phyloP scores from a whole-genome alignment of 37 sponge, comb jelly and placozoan species.

The Mnemiopsis leidyi region DNA sequence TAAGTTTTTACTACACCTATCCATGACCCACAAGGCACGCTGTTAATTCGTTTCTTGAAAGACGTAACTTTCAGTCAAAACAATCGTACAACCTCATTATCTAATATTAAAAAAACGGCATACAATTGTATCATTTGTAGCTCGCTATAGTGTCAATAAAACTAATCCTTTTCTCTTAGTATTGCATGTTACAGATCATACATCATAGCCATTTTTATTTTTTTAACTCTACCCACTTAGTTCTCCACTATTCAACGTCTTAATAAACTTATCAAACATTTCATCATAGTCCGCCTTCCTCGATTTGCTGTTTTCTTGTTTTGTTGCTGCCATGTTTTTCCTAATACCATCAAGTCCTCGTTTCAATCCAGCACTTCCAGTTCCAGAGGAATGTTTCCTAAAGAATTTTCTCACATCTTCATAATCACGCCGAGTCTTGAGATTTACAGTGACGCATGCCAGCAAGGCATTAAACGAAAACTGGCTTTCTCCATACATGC shows the following conservation, averaged over 20 bases:
- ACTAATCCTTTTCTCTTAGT: too few species aligned
- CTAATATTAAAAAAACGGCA: too few species aligned
- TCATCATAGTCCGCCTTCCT: conserved; percentile 8
- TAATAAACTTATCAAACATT: background rate
- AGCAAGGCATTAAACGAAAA: background rate
- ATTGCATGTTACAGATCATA: too few species aligned
- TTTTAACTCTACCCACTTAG: background rate
- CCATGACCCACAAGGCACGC: too few species aligned
- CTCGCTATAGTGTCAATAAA: too few species aligned
- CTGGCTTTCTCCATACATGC: background rate
- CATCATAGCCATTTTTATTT: too few species aligned
- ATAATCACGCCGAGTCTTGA: background rate
- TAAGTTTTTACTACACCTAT: too few species aligned
- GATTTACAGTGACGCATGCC: background rate
- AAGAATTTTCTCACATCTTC: background rate
- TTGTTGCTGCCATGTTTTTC: background rate
- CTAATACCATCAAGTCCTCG: background rate
- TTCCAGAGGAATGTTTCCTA: background rate
- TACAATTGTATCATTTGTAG: too few species aligned
- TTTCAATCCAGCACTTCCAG: background rate
- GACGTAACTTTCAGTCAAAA: too few species aligned
- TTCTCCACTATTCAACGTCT: background rate
- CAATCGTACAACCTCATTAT: too few species aligned
- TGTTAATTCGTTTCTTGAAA: too few species aligned
- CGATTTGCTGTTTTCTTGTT: background rate